phyloP scores from a whole-genome alignment of 2,888 invertebrate genomes.

The Leptinotarsa haldemani region DNA sequence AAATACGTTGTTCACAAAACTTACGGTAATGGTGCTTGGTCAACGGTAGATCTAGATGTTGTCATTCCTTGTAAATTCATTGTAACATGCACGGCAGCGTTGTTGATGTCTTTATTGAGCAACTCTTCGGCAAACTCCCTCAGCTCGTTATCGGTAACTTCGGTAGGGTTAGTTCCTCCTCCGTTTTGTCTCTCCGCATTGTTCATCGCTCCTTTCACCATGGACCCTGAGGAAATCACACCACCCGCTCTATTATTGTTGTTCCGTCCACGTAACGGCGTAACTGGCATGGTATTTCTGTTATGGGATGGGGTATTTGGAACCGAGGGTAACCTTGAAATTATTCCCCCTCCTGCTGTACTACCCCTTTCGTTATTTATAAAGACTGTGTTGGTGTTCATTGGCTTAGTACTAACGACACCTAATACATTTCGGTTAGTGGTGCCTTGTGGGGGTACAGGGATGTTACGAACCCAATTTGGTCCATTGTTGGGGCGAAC shows the following conservation, averaged over 20 bases:
- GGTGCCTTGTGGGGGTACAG: slow-evolving; percentile 11
- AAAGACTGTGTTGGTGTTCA: slow-evolving; percentile 28
- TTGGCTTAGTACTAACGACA: not conserved
- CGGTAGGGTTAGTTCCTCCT: slow-evolving; percentile 10
- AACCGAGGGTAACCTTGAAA: not conserved
- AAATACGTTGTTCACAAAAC: slow-evolving; percentile 57
- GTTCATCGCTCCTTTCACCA: not conserved
- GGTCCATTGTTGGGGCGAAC: slow-evolving; percentile 40
- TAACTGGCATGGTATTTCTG: slow-evolving; percentile 13
- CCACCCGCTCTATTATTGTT: slow-evolving; percentile 26
- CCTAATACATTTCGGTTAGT: not conserved
- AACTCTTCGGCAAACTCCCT: slow-evolving; percentile 78
- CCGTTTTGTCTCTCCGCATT: not conserved
- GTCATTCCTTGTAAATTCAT: slow-evolving; percentile 82
- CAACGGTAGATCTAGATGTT: slow-evolving; percentile 74
- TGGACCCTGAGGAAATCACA: slow-evolving; percentile 36
- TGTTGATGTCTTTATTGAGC: slow-evolving; percentile 78
- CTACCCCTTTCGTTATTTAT: slow-evolving; percentile 38
- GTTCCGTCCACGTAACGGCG: not conserved
- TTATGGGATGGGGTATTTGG: slow-evolving; percentile 1
- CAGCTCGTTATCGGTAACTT: slow-evolving; percentile 62
- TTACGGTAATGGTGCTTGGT: slow-evolving; percentile 83
- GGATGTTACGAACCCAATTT: slow-evolving; percentile 42
- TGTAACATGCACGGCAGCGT: slow-evolving; percentile 76
- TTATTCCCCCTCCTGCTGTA: not conserved